Evolutionary conservation across 2,113 vertebrate species (phyloP).

Genomic region (Nothobranchius furzeri): DNA sequence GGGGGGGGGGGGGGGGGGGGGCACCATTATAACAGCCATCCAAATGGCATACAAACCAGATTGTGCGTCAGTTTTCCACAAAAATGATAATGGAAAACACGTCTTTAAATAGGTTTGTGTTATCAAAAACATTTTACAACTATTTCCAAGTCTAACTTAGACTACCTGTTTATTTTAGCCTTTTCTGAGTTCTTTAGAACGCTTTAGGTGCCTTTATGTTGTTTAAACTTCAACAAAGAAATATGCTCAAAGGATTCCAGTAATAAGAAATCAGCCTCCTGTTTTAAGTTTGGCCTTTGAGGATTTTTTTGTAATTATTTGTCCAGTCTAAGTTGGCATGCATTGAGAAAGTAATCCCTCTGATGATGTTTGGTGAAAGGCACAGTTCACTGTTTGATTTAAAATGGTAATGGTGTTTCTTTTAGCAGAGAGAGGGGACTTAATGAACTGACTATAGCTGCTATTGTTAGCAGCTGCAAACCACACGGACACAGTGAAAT

Average conservation of each 20-base stretch:
- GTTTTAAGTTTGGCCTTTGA: conserved; percentile 55
- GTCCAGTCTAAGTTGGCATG: conserved; percentile 54
- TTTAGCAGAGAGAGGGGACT: conserved; percentile 45
- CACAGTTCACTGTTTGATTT: conserved; percentile 57
- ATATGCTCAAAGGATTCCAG: conserved; percentile 21
- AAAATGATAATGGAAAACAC: neutral
- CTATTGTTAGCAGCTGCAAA: conserved; percentile 52
- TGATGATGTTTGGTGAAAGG: conserved; percentile 54
- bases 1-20: too few relatives aligned
- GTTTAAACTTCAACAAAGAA: conserved; percentile 39
- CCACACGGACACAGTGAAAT: conserved; percentile 38
- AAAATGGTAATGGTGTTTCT: conserved; percentile 57
- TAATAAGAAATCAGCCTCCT: conserved; percentile 27
- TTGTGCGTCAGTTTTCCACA: neutral
- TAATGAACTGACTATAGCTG: conserved; percentile 53
- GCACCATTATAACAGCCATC: neutral
- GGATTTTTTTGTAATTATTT: conserved; percentile 62
- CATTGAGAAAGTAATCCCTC: conserved; percentile 68
- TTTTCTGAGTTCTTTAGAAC: conserved; percentile 20
- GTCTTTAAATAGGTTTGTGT: neutral
- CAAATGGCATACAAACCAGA: neutral
- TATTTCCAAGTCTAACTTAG: too few relatives aligned
- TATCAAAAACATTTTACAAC: too few relatives aligned
- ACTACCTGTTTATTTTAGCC: too few relatives aligned
- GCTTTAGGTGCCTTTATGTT: conserved; percentile 39